Conservation (phyloP, 1,140 invertebrate genomes). For the Planococcus citri region DNA sequence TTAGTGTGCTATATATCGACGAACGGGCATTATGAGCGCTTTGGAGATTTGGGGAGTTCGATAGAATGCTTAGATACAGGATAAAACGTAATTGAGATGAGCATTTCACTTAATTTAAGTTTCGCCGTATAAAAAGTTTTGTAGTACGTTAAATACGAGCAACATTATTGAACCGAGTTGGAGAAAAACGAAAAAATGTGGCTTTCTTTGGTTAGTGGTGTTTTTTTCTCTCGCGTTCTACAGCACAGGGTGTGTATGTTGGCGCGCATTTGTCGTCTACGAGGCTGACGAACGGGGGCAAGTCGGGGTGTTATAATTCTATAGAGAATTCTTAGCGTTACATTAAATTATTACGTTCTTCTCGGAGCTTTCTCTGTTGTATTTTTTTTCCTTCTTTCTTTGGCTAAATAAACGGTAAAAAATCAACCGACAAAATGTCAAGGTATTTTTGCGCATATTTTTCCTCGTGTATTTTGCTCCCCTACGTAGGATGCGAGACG, state of each 20-base stretch:
- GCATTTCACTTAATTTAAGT: constrained; percentile 7
- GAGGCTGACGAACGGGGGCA: background rate
- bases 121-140: constrained; percentile 3
- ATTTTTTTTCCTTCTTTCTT: background rate
- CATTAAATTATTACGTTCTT: background rate
- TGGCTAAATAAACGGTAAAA: background rate
- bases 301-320: background rate
- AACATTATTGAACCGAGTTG: constrained; percentile 2
- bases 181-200: background rate
- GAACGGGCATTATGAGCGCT: background rate
- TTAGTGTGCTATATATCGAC: background rate
- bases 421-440: constrained; percentile 2
- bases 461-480: background rate
- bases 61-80: background rate
- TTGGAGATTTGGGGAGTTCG: background rate
- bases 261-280: no score
- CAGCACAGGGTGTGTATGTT: no score
- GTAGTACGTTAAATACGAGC: background rate
- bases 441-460: background rate
- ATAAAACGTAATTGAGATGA: constrained; percentile 7
- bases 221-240: background rate
- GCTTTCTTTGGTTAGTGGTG: background rate
- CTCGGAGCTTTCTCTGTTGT: no score
- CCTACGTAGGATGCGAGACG: no score
- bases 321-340: background rate